phyloP scores from a whole-genome alignment of 2,888 invertebrate genomes.

The Chesias legatella region DNA sequence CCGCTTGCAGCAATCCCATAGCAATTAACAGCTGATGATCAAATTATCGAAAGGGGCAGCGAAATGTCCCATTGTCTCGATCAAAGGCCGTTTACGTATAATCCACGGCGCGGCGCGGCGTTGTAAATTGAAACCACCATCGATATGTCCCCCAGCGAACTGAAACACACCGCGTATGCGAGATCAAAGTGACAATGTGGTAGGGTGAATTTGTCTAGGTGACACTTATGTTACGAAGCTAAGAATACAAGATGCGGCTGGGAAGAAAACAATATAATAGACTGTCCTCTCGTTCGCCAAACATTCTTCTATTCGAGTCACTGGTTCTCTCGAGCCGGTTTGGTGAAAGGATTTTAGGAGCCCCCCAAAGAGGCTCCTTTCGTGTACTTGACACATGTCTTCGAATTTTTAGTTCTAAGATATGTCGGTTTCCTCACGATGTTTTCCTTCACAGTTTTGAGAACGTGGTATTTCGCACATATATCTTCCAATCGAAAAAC shows the following conservation, averaged over 20 bases:
- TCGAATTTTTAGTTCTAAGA: no score
- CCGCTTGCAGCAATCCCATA: background rate
- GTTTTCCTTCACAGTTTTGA: no score
- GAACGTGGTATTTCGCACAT: no score
- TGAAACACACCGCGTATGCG: constrained; percentile 56
- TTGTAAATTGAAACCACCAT: constrained; percentile 60
- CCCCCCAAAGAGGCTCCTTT: no score
- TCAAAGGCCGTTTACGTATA: constrained; percentile 40
- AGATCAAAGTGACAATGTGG: constrained; percentile 74
- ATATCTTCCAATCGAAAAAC: no score
- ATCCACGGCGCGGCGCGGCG: constrained; percentile 43
- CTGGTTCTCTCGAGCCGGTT: no score
- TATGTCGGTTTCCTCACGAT: no score
- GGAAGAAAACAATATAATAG: no score
- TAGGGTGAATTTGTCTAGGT: constrained; percentile 73
- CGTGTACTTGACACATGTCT: no score
- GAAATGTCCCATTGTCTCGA: constrained; percentile 14
- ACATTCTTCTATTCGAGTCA: no score
- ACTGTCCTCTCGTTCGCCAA: no score
- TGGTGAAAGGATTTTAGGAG: no score
- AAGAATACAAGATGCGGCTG: constrained; percentile 11
- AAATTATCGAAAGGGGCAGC: constrained; percentile 16
- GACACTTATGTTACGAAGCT: constrained; percentile 36
- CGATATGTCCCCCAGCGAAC: constrained; percentile 51
- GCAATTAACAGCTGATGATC: constrained; percentile 6